Evolutionary conservation across 64 coral and sea anemone species (phyloP).

Genomic region (Porites australiensis): DNA sequence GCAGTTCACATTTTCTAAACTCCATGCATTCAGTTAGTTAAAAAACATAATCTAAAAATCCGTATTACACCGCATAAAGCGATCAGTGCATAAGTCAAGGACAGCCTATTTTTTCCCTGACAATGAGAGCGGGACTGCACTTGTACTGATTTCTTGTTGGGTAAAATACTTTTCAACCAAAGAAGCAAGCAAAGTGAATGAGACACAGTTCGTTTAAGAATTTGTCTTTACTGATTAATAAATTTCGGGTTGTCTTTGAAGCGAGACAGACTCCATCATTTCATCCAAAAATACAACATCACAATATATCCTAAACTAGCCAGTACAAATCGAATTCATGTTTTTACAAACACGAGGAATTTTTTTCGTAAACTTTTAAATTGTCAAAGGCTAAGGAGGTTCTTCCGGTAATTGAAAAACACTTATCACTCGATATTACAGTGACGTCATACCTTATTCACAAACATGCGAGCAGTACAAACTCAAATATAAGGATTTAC

Average conservation of each 20-base stretch:
- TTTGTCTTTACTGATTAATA: neutral
- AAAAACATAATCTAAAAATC: too few relatives aligned
- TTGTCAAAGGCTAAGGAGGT: neutral
- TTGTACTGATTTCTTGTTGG: too few relatives aligned
- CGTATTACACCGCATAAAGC: too few relatives aligned
- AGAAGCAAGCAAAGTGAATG: too few relatives aligned
- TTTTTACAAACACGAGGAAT: neutral
- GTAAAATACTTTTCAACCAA: too few relatives aligned
- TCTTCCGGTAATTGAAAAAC: neutral
- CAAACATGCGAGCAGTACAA: neutral
- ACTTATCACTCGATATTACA: neutral
- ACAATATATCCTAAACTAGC: neutral
- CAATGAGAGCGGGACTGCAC: too few relatives aligned
- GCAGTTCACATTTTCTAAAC: too few relatives aligned
- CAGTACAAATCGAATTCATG: neutral
- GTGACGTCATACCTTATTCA: neutral
- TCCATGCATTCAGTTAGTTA: too few relatives aligned
- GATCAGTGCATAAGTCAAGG: too few relatives aligned
- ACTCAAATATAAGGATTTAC: neutral
- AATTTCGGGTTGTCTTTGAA: neutral
- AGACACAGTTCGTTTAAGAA: neutral
- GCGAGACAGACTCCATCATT: neutral
- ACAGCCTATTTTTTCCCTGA: too few relatives aligned
- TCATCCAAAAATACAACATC: constrained; percentile 34
- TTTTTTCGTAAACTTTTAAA: neutral